These are phyloP conservation scores for Napeogenes sylphis DNA, from an alignment of 2,888 invertebrate genomes.

Conservation along the genomic window DNA sequence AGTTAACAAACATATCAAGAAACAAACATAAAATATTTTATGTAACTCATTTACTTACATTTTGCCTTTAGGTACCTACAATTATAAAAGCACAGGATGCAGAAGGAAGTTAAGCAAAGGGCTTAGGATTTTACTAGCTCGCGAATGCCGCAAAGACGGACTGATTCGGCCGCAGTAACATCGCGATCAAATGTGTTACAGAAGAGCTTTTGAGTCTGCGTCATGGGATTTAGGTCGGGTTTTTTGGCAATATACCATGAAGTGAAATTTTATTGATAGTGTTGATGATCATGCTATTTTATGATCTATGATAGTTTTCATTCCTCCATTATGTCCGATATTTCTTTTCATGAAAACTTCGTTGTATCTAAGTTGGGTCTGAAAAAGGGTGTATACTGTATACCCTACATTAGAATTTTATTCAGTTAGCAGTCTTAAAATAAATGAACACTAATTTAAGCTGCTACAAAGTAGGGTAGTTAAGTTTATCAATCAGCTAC, in stretches of 20 bases:
- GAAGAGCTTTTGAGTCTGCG: constrained; percentile 38
- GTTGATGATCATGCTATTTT: not conserved
- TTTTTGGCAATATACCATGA: constrained; percentile 7
- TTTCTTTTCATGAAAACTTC: not conserved
- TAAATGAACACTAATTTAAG: too few species aligned
- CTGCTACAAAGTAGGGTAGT: too few species aligned
- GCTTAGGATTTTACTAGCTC: constrained; percentile 43
- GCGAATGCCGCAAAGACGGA: constrained; percentile 66
- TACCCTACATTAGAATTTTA: too few species aligned
- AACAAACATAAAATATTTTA: not conserved
- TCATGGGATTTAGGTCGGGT: constrained; percentile 27
- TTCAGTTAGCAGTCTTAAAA: too few species aligned
- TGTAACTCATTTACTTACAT: not conserved
- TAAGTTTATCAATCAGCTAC: too few species aligned
- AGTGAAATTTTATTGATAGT: not conserved
- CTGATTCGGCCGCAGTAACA: constrained; percentile 68
- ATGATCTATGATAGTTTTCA: not conserved
- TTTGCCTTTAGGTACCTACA: constrained; percentile 6
- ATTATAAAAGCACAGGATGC: constrained; percentile 14
- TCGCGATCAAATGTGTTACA: constrained; percentile 49
- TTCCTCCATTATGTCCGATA: not conserved
- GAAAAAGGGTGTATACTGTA: too few species aligned
- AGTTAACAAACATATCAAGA: too few species aligned
- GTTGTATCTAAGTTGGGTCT: too few species aligned
- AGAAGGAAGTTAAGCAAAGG: constrained; percentile 27